Evolutionary conservation across 2,113 vertebrate species (phyloP).

Genomic region (Xyliphius kryptos): DNA sequence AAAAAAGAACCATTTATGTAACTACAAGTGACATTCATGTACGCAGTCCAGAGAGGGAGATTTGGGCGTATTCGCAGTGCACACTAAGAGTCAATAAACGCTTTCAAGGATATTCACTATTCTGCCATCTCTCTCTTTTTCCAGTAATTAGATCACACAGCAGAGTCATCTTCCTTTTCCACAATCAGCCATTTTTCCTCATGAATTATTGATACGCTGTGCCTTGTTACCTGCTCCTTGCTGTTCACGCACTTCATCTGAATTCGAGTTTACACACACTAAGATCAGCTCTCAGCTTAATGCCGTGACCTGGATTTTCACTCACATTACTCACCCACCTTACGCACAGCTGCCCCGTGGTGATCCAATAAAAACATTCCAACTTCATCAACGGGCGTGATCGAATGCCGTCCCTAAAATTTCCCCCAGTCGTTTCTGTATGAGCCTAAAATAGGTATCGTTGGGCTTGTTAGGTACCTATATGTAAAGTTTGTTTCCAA

Average conservation of each 20-base stretch:
- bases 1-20: neutral
- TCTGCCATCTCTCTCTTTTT: constrained; percentile 44
- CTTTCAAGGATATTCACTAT: constrained; percentile 78
- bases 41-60: neutral
- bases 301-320: constrained; percentile 46
- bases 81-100: constrained; percentile 35
- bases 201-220: constrained; percentile 85
- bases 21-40: neutral
- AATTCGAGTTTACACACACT: constrained; percentile 87
- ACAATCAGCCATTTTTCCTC: constrained; percentile 76
- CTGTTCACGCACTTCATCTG: constrained; percentile 90
- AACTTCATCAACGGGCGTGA: neutral
- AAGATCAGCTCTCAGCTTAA: constrained; percentile 81
- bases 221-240: constrained; percentile 88
- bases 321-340: constrained; percentile 21
- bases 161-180: constrained; percentile 88
- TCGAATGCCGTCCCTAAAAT: neutral
- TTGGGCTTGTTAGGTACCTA: no score
- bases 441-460: no score
- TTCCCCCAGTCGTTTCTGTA: no score
- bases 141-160: constrained; percentile 93
- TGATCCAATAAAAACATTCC: constrained; percentile 6
- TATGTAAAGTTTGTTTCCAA: no score
- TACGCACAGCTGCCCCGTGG: constrained; percentile 8
- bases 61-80: constrained; percentile 20